A percentile compares a stretch with the other conserved stretches of the same genome.
phyloP scores from a whole-genome alignment of 2,797 vertebrate genomes.

The Pipistrellus pipistrellus region DNA sequence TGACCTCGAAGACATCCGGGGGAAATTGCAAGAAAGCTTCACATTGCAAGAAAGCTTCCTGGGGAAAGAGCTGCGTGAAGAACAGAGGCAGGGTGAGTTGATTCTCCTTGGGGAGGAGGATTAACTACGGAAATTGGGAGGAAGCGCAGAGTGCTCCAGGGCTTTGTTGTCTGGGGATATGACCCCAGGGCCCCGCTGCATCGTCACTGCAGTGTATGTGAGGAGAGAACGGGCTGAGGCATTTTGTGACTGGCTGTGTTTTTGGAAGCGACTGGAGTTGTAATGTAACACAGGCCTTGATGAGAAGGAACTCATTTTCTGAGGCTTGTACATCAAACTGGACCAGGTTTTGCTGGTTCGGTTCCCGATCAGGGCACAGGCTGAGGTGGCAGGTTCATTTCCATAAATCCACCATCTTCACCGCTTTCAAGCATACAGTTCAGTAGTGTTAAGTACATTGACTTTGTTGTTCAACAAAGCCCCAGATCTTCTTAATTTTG shows the following conservation, averaged over 20 bases:
- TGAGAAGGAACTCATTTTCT: slow-evolving; percentile 36
- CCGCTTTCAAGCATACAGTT: not conserved
- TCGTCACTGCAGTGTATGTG: not conserved
- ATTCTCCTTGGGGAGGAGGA: not conserved
- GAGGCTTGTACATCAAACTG: not conserved
- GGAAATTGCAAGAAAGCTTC: slow-evolving; percentile 73
- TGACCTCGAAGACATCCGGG: slow-evolving; percentile 82
- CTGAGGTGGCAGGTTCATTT: not conserved
- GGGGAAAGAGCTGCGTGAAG: slow-evolving; percentile 43
- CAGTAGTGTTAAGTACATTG: not conserved
- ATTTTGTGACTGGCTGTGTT: not conserved
- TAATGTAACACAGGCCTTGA: not conserved
- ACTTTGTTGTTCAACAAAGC: not conserved
- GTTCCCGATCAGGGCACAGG: not conserved
- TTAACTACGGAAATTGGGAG: not conserved
- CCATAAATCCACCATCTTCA: not conserved
- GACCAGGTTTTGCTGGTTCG: not conserved
- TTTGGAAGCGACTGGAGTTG: not conserved
- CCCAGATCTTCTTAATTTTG: not conserved
- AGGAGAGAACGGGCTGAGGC: not conserved
- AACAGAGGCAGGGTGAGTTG: slow-evolving; percentile 75
- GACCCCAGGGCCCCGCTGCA: not conserved
- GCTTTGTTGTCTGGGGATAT: not conserved
- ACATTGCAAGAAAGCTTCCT: slow-evolving; percentile 65
- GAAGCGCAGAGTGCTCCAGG: not conserved